phyloP scores from a whole-genome alignment of 1,140 invertebrate genomes.

The Bombus superbus region DNA sequence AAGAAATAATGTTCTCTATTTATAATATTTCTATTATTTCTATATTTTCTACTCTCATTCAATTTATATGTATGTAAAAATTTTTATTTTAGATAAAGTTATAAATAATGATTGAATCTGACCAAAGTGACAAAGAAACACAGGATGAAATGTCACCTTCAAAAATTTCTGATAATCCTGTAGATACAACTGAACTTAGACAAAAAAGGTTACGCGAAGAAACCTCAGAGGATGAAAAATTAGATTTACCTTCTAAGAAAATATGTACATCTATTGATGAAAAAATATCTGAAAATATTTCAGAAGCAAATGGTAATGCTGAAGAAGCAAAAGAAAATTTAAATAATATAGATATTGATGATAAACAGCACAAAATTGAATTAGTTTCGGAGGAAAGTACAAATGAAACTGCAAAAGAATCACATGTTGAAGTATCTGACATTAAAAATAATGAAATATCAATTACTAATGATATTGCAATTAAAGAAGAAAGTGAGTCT shows the following conservation, averaged over 20 bases:
- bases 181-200: not conserved
- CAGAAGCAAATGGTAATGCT: slow-evolving; percentile 37
- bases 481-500: not conserved
- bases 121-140: slow-evolving; percentile 67
- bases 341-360: slow-evolving; percentile 1
- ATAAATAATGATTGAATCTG: slow-evolving; percentile 72
- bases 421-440: not conserved
- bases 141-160: slow-evolving; percentile 14
- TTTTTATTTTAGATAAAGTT: slow-evolving; percentile 38
- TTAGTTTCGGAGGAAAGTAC: not conserved
- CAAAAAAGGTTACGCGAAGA: slow-evolving; percentile 56
- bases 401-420: slow-evolving; percentile 11
- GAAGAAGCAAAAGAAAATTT: slow-evolving; percentile 3
- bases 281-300: slow-evolving; percentile 3
- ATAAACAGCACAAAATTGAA: slow-evolving; percentile 16
- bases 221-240: slow-evolving; percentile 54
- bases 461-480: not conserved
- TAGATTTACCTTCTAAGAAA: slow-evolving; percentile 60
- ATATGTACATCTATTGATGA: slow-evolving; percentile 28
- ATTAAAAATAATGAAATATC: not conserved
- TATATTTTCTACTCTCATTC: not conserved
- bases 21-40: not conserved
- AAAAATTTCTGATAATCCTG: slow-evolving; percentile 3
- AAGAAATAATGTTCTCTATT: not conserved
- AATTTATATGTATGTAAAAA: not conserved